These are phyloP conservation scores for Ceramica pisi DNA, from an alignment of 2,888 invertebrate genomes.

Conservation along the genomic window DNA sequence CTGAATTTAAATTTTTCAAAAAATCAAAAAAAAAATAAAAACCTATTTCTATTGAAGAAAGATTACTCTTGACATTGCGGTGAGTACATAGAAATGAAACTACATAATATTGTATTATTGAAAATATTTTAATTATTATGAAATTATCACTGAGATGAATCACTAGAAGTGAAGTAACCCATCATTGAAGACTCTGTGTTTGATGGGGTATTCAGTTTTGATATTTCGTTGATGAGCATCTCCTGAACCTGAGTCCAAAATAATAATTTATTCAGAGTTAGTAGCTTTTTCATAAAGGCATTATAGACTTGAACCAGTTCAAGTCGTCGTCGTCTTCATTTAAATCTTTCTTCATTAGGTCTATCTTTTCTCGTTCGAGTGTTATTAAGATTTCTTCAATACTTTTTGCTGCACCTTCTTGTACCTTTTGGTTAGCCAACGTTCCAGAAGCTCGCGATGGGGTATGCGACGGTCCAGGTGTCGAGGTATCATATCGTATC, in stretches of 20 bases:
- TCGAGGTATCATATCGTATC: constrained; percentile 32
- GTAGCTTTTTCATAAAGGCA: constrained; percentile 37
- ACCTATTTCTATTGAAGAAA: constrained; percentile 40
- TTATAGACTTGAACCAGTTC: constrained; percentile 40
- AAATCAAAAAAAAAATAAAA: constrained; percentile 26
- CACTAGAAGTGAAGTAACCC: constrained; percentile 44
- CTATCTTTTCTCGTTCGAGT: constrained; percentile 42
- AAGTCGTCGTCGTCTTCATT: constrained; percentile 43
- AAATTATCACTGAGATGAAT: constrained; percentile 43
- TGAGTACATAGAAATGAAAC: constrained; percentile 41
- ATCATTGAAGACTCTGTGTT: constrained; percentile 37
- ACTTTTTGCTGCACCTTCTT: constrained; percentile 38
- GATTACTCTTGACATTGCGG: constrained; percentile 38
- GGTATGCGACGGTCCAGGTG: constrained; percentile 35
- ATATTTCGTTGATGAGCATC: constrained; percentile 44
- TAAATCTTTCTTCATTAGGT: constrained; percentile 28
- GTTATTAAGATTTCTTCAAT: constrained; percentile 45
- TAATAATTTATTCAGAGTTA: constrained; percentile 42
- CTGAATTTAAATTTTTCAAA: constrained; percentile 39
- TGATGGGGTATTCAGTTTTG: constrained; percentile 30
- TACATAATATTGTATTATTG: constrained; percentile 36
- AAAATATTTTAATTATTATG: constrained; percentile 44
- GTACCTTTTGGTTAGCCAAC: constrained; percentile 42
- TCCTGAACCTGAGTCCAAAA: constrained; percentile 42
- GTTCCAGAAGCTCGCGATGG: constrained; percentile 36